A percentile compares a stretch with the other conserved stretches of the same genome.
These are phyloP conservation scores for Dasysyrphus tricinctus DNA, from an alignment of 2,888 invertebrate species.

Conservation along the genomic window DNA sequence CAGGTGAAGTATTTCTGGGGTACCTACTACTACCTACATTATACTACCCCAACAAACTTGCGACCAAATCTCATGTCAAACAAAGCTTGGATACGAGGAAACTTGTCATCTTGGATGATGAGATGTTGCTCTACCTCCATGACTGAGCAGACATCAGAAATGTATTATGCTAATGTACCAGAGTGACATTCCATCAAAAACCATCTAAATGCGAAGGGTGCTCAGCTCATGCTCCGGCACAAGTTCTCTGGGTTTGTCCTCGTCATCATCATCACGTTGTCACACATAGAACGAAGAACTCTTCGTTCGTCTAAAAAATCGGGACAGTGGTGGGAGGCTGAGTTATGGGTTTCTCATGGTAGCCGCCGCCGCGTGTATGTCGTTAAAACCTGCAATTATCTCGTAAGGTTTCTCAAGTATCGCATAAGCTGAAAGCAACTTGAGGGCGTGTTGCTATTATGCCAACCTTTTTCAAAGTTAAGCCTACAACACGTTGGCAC, in stretches of 20 bases:
- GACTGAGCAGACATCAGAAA: slow-evolving; percentile 13
- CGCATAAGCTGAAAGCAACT: slow-evolving; percentile 46
- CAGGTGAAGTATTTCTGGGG: neutral
- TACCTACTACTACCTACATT: too few species aligned
- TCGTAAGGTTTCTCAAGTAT: slow-evolving; percentile 42
- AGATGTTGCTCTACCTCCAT: slow-evolving; percentile 10
- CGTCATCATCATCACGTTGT: slow-evolving; percentile 9
- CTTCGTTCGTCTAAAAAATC: neutral
- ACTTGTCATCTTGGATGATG: slow-evolving; percentile 38
- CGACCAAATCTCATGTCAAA: slow-evolving; percentile 12
- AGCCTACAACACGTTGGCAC: slow-evolving; percentile 42
- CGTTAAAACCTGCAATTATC: slow-evolving; percentile 59
- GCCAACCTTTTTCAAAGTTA: slow-evolving; percentile 27
- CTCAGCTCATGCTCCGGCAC: slow-evolving; percentile 26
- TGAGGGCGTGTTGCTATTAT: slow-evolving; percentile 24
- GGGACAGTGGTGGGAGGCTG: neutral
- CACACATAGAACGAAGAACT: neutral
- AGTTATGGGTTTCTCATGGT: neutral
- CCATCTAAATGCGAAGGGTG: slow-evolving; percentile 54
- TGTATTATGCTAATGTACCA: slow-evolving; percentile 63
- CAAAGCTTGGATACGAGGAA: slow-evolving; percentile 22
- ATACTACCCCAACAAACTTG: slow-evolving; percentile 22
- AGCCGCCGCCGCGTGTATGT: slow-evolving; percentile 21
- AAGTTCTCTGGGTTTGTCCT: neutral
- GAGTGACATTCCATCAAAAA: slow-evolving; percentile 63